These are phyloP conservation scores for Limonius californicus DNA, from an alignment of 1,140 invertebrate species.

Conservation along the genomic window DNA sequence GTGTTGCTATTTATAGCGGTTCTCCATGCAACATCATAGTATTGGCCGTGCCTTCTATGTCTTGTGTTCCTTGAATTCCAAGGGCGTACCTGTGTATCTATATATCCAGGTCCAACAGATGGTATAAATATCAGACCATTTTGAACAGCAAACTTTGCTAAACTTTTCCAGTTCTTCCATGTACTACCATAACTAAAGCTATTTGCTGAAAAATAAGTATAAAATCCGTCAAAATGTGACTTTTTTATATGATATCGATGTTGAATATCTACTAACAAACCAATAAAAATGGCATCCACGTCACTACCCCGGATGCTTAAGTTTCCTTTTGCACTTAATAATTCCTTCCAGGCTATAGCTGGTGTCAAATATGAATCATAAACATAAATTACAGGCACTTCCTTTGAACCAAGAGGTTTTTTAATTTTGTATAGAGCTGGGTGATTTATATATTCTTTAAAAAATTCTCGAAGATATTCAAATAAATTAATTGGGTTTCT, in stretches of 20 bases:
- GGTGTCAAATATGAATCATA: constrained; percentile 57
- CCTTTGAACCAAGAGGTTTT: constrained; percentile 41
- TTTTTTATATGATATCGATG: constrained; percentile 52
- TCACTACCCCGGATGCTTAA: constrained; percentile 51
- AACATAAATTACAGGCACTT: constrained; percentile 56
- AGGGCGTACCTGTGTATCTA: constrained; percentile 55
- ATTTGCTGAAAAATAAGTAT: constrained; percentile 59
- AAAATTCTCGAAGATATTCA: constrained; percentile 45
- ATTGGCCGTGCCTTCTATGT: constrained; percentile 56
- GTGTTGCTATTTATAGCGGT: constrained; percentile 52
- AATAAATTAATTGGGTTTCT: constrained; percentile 50
- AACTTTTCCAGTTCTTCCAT: constrained; percentile 60
- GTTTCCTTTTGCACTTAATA: constrained; percentile 51
- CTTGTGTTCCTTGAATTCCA: constrained; percentile 54
- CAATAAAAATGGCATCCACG: constrained; percentile 57
- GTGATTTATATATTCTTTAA: constrained; percentile 43
- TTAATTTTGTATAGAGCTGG: constrained; percentile 53
- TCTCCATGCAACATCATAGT: constrained; percentile 56
- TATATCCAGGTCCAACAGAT: constrained; percentile 59
- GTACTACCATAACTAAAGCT: constrained; percentile 59
- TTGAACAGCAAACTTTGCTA: constrained; percentile 55
- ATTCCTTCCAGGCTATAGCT: constrained; percentile 49
- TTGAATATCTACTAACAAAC: constrained; percentile 49
- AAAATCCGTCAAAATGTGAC: constrained; percentile 60
- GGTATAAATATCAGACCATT: constrained; percentile 57